Evolutionary conservation across 2,888 invertebrate genomes (phyloP).

Genomic region (Amiota minor): DNA sequence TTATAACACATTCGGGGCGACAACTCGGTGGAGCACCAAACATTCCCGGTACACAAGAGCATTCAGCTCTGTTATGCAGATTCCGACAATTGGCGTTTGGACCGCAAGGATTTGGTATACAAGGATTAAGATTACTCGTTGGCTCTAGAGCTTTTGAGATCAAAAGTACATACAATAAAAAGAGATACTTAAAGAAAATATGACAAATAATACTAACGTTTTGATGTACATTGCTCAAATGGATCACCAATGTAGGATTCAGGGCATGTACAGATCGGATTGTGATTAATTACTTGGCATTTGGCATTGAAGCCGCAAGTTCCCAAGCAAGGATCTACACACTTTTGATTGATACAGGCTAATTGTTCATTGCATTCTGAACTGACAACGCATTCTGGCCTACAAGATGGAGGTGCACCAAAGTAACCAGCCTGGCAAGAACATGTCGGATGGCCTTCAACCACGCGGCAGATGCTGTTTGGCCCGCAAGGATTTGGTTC

Average conservation of each 20-base stretch:
- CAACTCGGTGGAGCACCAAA: conserved; percentile 86
- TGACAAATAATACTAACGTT: conserved; percentile 61
- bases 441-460: conserved; percentile 83
- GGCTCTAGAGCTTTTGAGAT: conserved; percentile 70
- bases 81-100: conserved; percentile 84
- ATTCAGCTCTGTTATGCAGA: conserved; percentile 80
- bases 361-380: conserved; percentile 83
- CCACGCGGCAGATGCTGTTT: conserved; percentile 82
- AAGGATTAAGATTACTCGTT: conserved; percentile 76
- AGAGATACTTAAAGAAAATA: neutral
- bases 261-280: conserved; percentile 85
- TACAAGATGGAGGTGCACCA: conserved; percentile 84
- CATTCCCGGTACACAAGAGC: conserved; percentile 83
- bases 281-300: conserved; percentile 86
- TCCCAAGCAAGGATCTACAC: conserved; percentile 84
- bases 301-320: conserved; percentile 84
- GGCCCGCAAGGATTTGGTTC: conserved; percentile 86
- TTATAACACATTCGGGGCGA: conserved; percentile 83
- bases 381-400: conserved; percentile 85
- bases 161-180: neutral
- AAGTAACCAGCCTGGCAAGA: conserved; percentile 83
- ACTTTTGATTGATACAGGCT: conserved; percentile 86
- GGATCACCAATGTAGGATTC: conserved; percentile 83
- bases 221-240: conserved; percentile 79
- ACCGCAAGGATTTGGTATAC: conserved; percentile 84